phyloP scores from a whole-genome alignment of 2,888 invertebrate genomes.

The Elysia crispata region DNA sequence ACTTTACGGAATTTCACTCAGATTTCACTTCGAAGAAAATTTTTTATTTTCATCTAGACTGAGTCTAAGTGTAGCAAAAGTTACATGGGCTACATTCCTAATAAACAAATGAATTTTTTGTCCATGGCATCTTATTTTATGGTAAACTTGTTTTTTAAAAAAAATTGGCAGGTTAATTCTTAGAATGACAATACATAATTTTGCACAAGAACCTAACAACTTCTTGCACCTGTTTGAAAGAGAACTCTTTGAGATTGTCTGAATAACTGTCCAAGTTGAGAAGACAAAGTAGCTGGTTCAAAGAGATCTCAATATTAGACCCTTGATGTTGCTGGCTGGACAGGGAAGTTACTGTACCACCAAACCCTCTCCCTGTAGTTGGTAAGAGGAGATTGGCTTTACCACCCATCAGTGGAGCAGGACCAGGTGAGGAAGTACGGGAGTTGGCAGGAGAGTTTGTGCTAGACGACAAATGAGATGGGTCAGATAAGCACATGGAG shows the following conservation, averaged over 20 bases:
- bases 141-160: too few species aligned
- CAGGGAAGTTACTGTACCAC: slow-evolving; percentile 52
- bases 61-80: too few species aligned
- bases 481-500: not conserved
- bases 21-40: too few species aligned
- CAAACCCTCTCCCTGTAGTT: not conserved
- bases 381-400: not conserved
- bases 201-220: too few species aligned
- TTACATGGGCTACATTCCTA: too few species aligned
- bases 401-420: not conserved
- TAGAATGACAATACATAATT: too few species aligned
- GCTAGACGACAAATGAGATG: slow-evolving; percentile 33
- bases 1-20: too few species aligned
- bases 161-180: too few species aligned
- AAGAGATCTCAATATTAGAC: slow-evolving; percentile 16
- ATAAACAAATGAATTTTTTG: too few species aligned
- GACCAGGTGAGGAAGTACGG: slow-evolving; percentile 38
- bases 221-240: slow-evolving; percentile 59
- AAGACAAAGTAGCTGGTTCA: slow-evolving; percentile 52
- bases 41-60: too few species aligned
- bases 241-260: slow-evolving; percentile 52
- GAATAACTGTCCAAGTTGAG: slow-evolving; percentile 54
- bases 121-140: too few species aligned
- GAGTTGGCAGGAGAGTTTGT: slow-evolving; percentile 38
- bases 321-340: slow-evolving; percentile 55